phyloP scores from a whole-genome alignment of 2,113 vertebrate genomes.

The Trochalopteron elliotii region DNA sequence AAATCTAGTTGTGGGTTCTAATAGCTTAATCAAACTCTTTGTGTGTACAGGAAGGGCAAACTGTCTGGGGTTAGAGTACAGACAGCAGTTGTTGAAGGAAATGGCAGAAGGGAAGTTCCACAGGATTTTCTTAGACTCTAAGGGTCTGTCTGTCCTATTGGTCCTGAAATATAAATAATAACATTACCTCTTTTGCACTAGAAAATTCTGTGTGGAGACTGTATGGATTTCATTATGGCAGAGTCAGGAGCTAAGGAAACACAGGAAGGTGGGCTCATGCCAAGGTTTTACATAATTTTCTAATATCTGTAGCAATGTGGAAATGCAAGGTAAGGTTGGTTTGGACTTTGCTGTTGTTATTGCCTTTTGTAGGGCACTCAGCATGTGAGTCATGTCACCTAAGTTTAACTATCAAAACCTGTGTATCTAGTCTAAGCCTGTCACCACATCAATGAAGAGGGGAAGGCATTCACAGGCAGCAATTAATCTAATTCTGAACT shows the following conservation, averaged over 20 bases:
- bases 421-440: background rate
- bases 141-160: background rate
- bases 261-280: background rate
- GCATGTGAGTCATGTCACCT: background rate
- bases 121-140: background rate
- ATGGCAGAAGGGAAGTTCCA: background rate
- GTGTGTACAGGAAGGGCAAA: background rate
- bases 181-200: background rate
- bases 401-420: background rate
- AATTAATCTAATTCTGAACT: slow-evolving; percentile 24
- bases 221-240: background rate
- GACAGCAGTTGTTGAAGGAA: background rate
- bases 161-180: background rate
- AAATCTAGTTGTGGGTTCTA: background rate
- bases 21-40: background rate
- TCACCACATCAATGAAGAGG: background rate
- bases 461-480: background rate
- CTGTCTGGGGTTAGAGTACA: background rate
- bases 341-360: background rate
- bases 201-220: background rate
- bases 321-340: background rate
- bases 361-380: background rate
- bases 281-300: background rate
- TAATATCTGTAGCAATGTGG: background rate
- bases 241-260: background rate